Conservation (phyloP, 2,888 invertebrate species). For the Nomada fucata region DNA sequence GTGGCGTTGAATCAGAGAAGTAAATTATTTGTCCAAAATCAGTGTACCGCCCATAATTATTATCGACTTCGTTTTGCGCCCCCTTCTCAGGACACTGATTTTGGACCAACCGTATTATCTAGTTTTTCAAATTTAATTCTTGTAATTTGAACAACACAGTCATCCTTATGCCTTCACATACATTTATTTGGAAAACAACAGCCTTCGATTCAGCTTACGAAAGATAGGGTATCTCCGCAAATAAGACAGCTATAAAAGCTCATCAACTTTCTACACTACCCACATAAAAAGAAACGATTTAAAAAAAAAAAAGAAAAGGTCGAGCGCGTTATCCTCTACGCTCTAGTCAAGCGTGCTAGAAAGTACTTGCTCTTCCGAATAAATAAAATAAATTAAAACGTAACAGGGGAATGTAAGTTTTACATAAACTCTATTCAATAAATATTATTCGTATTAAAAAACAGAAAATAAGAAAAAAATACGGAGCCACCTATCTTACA, state of each 20-base stretch:
- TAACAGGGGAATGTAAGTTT: constrained; percentile 18
- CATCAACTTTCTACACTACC: not conserved
- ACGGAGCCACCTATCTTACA: not conserved
- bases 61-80: too few species aligned
- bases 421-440: not conserved
- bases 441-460: not conserved
- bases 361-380: not conserved
- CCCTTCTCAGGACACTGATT: not conserved
- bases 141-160: not conserved
- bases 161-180: not conserved
- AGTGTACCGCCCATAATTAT: not conserved
- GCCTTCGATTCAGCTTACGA: not conserved
- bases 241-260: constrained; percentile 9
- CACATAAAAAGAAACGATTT: not conserved
- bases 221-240: not conserved
- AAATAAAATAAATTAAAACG: constrained; percentile 27
- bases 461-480: not conserved
- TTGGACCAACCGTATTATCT: not conserved
- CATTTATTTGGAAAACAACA: constrained; percentile 32
- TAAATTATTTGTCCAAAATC: constrained; percentile 1
- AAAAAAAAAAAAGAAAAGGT: not conserved
- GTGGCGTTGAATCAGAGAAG: too few species aligned
- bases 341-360: not conserved
- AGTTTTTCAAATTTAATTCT: not conserved
- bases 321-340: not conserved